Evolutionary conservation across 2,797 vertebrate genomes (phyloP).

Genomic region (Sarcophilus harrisii): DNA sequence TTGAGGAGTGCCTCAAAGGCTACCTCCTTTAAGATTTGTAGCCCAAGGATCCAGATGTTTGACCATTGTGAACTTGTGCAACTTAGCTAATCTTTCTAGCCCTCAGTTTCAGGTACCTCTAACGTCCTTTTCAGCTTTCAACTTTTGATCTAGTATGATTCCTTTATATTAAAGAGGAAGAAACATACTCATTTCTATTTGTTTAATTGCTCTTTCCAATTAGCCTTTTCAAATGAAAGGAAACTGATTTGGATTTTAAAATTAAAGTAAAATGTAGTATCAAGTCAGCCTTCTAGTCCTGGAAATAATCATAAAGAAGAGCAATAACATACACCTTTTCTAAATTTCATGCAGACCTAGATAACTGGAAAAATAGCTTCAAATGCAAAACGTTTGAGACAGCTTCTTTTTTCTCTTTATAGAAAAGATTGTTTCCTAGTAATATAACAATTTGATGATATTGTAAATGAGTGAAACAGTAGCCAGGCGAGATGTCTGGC

Average conservation of each 20-base stretch:
- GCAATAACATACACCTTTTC: not conserved
- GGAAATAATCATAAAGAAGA: not conserved
- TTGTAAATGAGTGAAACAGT: not conserved
- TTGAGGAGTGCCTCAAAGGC: not conserved
- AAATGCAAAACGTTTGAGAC: not conserved
- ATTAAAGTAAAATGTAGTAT: slow-evolving; percentile 39
- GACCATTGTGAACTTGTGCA: not conserved
- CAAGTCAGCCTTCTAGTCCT: not conserved
- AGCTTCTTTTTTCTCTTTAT: not conserved
- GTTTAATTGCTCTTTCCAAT: not conserved
- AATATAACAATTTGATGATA: not conserved
- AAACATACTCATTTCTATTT: not conserved
- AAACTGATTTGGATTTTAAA: not conserved
- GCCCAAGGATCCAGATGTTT: not conserved
- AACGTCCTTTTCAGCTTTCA: slow-evolving; percentile 20
- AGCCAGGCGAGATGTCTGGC: not conserved
- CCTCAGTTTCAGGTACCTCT: not conserved
- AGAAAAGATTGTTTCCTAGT: not conserved
- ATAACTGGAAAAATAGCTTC: not conserved
- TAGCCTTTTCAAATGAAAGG: not conserved
- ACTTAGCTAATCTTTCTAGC: not conserved
- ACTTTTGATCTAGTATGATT: not conserved
- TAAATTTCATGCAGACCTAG: not conserved
- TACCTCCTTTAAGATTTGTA: not conserved
- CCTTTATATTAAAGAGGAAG: not conserved